phyloP scores from a whole-genome alignment of 2,113 vertebrate genomes.

The Takifugu flavidus region DNA sequence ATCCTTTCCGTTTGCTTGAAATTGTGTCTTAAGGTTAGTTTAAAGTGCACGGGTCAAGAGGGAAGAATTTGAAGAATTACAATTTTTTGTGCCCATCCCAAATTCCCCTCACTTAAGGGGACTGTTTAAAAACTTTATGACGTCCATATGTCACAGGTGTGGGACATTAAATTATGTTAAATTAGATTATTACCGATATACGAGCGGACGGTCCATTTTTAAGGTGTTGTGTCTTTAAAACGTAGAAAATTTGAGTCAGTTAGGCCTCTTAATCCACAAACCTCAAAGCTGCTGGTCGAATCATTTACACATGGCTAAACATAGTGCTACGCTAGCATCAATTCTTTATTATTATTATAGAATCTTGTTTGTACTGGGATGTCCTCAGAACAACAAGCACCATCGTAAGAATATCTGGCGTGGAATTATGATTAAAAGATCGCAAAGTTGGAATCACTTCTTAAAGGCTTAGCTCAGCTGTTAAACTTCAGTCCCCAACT shows the following conservation, averaged over 20 bases:
- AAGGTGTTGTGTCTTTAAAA: neutral
- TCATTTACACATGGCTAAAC: conserved; percentile 41
- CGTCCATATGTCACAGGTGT: too few relatives aligned
- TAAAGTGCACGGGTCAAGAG: too few relatives aligned
- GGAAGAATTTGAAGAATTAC: too few relatives aligned
- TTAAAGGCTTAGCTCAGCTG: neutral
- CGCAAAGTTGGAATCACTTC: neutral
- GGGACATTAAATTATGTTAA: neutral
- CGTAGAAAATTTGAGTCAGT: neutral
- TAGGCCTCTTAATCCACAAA: conserved; percentile 29
- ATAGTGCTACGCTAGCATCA: neutral
- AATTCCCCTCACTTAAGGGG: too few relatives aligned
- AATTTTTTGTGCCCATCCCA: too few relatives aligned
- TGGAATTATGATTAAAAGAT: neutral
- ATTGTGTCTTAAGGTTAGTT: too few relatives aligned
- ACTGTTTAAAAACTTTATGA: too few relatives aligned
- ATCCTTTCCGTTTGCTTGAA: too few relatives aligned
- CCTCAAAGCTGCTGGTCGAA: conserved; percentile 10
- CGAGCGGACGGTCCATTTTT: neutral
- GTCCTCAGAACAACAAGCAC: neutral
- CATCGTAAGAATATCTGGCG: neutral
- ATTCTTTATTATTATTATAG: too few relatives aligned
- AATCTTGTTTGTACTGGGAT: neutral
- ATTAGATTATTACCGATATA: neutral
- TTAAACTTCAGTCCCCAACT: neutral